Evolutionary conservation across 2,888 invertebrate genomes (phyloP).

Genomic region (Synanthedon andrenaeformis): DNA sequence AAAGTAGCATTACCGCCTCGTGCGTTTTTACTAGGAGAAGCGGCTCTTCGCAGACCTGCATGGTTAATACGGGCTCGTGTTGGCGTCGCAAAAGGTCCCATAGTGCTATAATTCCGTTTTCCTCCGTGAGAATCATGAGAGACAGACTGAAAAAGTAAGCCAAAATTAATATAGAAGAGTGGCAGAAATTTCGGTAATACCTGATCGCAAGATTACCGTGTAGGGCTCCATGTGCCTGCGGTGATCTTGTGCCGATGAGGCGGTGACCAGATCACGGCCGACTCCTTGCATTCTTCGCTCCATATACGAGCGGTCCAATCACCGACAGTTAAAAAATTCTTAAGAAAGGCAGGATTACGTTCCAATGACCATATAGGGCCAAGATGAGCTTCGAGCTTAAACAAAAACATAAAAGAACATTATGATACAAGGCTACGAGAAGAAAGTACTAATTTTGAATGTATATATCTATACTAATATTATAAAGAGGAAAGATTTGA

Average conservation of each 20-base stretch:
- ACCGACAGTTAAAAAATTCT: conserved; percentile 93
- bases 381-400: conserved; percentile 74
- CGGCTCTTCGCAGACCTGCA: conserved; percentile 55
- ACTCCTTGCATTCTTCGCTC: conserved; percentile 95
- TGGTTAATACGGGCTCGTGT: conserved; percentile 78
- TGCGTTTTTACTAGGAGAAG: conserved; percentile 56
- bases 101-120: conserved; percentile 82
- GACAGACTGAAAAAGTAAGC: conserved; percentile 72
- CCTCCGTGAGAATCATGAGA: conserved; percentile 82
- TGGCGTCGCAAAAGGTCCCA: conserved; percentile 92
- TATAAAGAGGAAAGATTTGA: too few species aligned
- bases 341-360: conserved; percentile 91
- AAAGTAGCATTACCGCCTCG: conserved; percentile 22
- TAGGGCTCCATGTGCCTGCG: conserved; percentile 87
- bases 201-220: conserved; percentile 51
- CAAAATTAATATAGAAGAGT: conserved; percentile 10
- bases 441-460: too few species aligned
- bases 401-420: too few species aligned
- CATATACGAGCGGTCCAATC: conserved; percentile 94
- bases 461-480: too few species aligned
- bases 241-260: conserved; percentile 74
- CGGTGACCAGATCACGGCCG: conserved; percentile 89
- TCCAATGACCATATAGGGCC: conserved; percentile 89
- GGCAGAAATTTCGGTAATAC: too few species aligned
- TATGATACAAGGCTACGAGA: too few species aligned